Percentiles rank a stretch among this genome's conserved stretches.
Evolutionary conservation across 1,140 invertebrate genomes (phyloP).

Genomic region (Calycopis cecrops): DNA sequence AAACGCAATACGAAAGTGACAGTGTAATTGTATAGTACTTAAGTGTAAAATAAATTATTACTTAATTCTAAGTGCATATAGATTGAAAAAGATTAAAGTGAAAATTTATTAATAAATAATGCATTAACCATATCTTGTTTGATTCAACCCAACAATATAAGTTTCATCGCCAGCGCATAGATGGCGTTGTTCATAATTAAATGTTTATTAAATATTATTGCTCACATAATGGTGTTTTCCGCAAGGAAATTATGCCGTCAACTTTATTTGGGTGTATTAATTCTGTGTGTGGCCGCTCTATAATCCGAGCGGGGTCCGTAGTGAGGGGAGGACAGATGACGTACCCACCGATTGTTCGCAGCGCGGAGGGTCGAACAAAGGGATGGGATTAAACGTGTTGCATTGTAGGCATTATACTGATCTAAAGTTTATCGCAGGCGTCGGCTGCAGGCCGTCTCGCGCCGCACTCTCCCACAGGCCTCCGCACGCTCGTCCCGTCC

Average conservation of each 20-base stretch:
- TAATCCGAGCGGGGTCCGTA: slow-evolving; percentile 32
- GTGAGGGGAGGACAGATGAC: slow-evolving; percentile 31
- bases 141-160: slow-evolving; percentile 13
- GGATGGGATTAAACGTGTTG: slow-evolving; percentile 66
- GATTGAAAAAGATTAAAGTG: slow-evolving; percentile 66
- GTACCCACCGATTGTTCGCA: slow-evolving; percentile 26
- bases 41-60: slow-evolving; percentile 73
- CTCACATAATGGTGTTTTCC: slow-evolving; percentile 13
- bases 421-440: slow-evolving; percentile 36
- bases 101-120: slow-evolving; percentile 74
- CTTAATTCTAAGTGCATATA: slow-evolving; percentile 67
- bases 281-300: slow-evolving; percentile 60
- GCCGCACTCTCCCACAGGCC: neutral
- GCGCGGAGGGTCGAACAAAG: slow-evolving; percentile 45
- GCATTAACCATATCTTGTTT: slow-evolving; percentile 63
- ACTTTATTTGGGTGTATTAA: slow-evolving; percentile 66
- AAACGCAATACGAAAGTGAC: slow-evolving; percentile 62
- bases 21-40: slow-evolving; percentile 48
- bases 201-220: slow-evolving; percentile 8
- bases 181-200: slow-evolving; percentile 14
- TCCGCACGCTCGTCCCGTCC: slow-evolving; percentile 27
- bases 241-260: slow-evolving; percentile 49
- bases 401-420: slow-evolving; percentile 61
- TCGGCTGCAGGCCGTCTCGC: slow-evolving; percentile 22
- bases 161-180: neutral